Percentiles rank a stretch among this genome's conserved stretches.
phyloP scores from a whole-genome alignment of 2,888 invertebrate species.

The Ceramica pisi region DNA sequence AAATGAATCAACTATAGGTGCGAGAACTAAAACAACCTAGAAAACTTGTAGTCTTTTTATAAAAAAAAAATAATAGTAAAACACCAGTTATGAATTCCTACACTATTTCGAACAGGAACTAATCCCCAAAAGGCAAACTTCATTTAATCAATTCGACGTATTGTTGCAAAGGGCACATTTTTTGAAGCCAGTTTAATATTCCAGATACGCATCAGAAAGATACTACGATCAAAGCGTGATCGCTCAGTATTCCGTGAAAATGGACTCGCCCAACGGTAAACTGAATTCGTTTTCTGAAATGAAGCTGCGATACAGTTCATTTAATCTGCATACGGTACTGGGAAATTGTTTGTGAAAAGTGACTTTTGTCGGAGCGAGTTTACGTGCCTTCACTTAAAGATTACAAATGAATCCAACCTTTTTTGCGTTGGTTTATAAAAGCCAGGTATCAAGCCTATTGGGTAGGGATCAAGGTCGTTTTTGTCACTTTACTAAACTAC shows the following conservation, averaged over 20 bases:
- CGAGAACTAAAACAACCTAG: too few species aligned
- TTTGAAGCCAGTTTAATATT: constrained; percentile 5
- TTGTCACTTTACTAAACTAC: constrained; percentile 14
- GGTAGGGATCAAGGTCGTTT: not conserved
- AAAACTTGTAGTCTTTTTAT: too few species aligned
- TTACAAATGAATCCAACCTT: constrained; percentile 28
- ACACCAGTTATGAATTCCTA: not conserved
- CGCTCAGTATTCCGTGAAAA: constrained; percentile 44
- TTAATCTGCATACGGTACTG: constrained; percentile 26
- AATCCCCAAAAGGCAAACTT: not conserved
- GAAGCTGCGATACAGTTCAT: constrained; percentile 22
- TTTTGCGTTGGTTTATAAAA: constrained; percentile 22
- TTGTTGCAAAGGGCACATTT: constrained; percentile 10
- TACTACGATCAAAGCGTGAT: constrained; percentile 42
- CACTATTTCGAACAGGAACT: not conserved
- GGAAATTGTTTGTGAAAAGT: constrained; percentile 29
- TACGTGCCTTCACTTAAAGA: constrained; percentile 16
- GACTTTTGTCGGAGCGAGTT: constrained; percentile 10
- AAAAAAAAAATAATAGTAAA: too few species aligned
- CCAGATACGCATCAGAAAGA: constrained; percentile 21
- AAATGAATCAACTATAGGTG: too few species aligned
- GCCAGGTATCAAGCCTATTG: constrained; percentile 8
- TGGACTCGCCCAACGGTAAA: constrained; percentile 35
- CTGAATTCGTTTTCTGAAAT: constrained; percentile 46
- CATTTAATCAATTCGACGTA: constrained; percentile 4